Base-by-base conservation (phyloP, 2,888 invertebrate species). In the Brachypterus glaber region DNA sequence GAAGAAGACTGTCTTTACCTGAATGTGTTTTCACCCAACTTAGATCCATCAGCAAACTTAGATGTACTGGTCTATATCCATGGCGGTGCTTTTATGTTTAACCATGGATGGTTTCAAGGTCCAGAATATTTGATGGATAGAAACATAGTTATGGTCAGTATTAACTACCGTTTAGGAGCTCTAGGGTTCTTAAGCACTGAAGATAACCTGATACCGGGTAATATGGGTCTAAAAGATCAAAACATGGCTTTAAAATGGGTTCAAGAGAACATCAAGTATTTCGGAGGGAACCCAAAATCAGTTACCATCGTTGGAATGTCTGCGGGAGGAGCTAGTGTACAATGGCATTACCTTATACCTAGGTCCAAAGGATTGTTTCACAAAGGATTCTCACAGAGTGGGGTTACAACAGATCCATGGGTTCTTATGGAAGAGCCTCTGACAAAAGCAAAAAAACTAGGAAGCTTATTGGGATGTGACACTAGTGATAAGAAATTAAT, bases 151-250 rank as follows among this genome's bases (percentile, higher is more conserved):
- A 62, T 77, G 0, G 79, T 80, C 1, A 78, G 77, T 2, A 50
- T 81, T 1, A 78, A 75, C 57, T 81, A 80, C 51, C 68, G 82
- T 17, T 49, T 82, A 12, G 82, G 82, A 30, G 74, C 77, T 0
- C 53, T 82, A 32, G 80, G 84, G 36, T 83, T 85, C 57, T 64
- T 83, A 0, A 82, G 79, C 53, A 81, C 82, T 0, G 81, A 76
- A 9, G 82, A 83, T 47, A 69, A 71, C 1, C 54, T 69, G 0
- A 66, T 79, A 1, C 75, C 83, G 0, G 79, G 79, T 3, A 83
- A 83, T 58, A 73, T 73, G 50, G 83, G 82, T 0, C 55, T 83
- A 17, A 82, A 82, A 53, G 83, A 83, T 66, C 82, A 83, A 62
- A 66, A 68, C 17, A 67, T 77, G 47, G 82, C 81, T 0, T 58